phyloP scores from a whole-genome alignment of 2,797 vertebrate genomes.

The Muscicapa comitata region DNA sequence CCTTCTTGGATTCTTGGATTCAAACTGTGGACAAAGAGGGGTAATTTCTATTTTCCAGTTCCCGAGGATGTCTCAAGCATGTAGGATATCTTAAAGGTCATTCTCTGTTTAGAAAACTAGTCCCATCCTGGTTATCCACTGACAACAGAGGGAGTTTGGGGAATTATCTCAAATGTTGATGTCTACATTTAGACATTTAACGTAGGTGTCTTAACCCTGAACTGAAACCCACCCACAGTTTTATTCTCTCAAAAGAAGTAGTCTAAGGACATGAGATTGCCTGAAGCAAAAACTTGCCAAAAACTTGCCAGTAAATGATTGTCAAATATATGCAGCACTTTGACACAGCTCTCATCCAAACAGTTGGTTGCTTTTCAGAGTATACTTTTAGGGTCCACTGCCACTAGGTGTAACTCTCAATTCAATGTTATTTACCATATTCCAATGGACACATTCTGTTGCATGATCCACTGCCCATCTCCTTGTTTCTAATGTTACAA shows the following conservation, averaged over 20 bases:
- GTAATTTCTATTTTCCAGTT: background rate
- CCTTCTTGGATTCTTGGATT: background rate
- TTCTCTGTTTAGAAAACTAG: background rate
- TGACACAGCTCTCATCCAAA: conserved; percentile 15
- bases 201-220: conserved; percentile 29
- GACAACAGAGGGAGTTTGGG: background rate
- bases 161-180: background rate
- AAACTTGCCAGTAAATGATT: conserved; percentile 15
- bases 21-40: background rate
- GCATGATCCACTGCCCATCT: background rate
- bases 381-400: background rate
- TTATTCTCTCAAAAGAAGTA: background rate
- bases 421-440: background rate
- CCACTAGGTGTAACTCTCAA: background rate
- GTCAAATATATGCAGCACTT: conserved; percentile 20
- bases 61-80: background rate
- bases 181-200: conserved; percentile 39
- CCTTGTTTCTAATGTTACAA: background rate
- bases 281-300: conserved; percentile 11
- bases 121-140: background rate
- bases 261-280: conserved; percentile 19
- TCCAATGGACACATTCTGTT: background rate
- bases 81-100: background rate
- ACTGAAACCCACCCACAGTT: conserved; percentile 6
- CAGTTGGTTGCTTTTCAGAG: background rate